Evolutionary conservation across 2,888 invertebrate species (phyloP), one percentile per base, ranked within the genome.

Genomic region (Microplitis manilae): DNA sequence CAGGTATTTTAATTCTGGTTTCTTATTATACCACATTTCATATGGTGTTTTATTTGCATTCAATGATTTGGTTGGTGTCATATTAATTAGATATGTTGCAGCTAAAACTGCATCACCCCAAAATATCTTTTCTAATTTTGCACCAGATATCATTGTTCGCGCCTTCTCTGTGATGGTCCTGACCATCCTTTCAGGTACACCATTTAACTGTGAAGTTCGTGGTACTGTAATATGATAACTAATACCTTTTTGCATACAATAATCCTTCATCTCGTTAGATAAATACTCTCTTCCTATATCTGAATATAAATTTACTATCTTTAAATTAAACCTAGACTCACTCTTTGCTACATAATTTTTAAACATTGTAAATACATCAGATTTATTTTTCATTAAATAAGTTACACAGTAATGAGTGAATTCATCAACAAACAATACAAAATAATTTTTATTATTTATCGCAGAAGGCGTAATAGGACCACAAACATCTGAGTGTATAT

Each of bases 191-290:
- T 90, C 88, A 20, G 87, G 81, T n/a, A 87, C 85, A 13, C 73
- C 71, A 72, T 72, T 72, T 7, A 72, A 64, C 62, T 64, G 72
- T 13, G 72, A 64, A n/a, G 72, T 72, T 17, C 20, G 62, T 17
- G 88, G 86, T 73, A 89, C 86, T 69, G 90, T 89, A 68, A 87
- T 84, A 84, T 88, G 84, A 81, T 84, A 85, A 62, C 64, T 83
- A 68, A 87, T 85, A 7, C 85, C 85, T 80, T 84, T 86, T 76
- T 83, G 59, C 68, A 81, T 79, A 83, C 85, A 87, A 79, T 74
- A 86, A 15, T 80, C 81, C 78, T 84, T 84, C 80, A 87, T 82
- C 40, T 87, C 85, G 77, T 82, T 82, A n/a, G 85, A 85, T 68
- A 86, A 79, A 81, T 87, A 87, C 79, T 87, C 85, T 68, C 84